Evolutionary conservation across 2,113 vertebrate species (phyloP).

Genomic region (Embiotoca jacksoni): DNA sequence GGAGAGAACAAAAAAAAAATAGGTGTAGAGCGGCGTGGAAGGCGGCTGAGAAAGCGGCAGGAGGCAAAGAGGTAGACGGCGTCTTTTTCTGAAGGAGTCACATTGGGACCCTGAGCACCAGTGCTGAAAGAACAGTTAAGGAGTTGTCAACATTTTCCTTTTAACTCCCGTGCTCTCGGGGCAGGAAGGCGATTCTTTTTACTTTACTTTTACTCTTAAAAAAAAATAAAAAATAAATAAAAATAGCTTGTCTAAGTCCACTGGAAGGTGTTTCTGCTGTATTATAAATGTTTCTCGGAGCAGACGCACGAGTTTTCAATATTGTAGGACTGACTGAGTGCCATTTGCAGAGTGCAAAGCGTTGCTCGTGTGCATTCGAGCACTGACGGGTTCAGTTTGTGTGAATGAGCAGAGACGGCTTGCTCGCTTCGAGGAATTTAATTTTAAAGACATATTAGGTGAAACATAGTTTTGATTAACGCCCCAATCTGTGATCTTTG

Average conservation of each 20-base stretch:
- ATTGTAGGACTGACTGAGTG: constrained; percentile 11
- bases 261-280: constrained; percentile 28
- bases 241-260: constrained; percentile 32
- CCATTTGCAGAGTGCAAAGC: not conserved
- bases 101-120: constrained; percentile 10
- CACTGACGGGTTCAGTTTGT: not conserved
- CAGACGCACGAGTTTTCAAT: constrained; percentile 30
- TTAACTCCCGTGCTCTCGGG: constrained; percentile 21
- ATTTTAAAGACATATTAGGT: not conserved
- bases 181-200: constrained; percentile 1
- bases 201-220: constrained; percentile 18
- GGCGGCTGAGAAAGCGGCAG: constrained; percentile 9
- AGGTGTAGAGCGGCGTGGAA: constrained; percentile 31
- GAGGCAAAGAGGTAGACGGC: constrained; percentile 3
- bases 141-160: constrained; percentile 43
- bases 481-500: not conserved
- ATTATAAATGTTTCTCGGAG: constrained; percentile 34
- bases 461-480: constrained; percentile 5
- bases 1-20: not conserved
- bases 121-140: constrained; percentile 36
- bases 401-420: not conserved
- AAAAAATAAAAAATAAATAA: not conserved
- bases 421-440: not conserved
- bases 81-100: constrained; percentile 21
- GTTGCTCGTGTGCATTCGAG: not conserved